Percentiles rank a stretch among this genome's conserved stretches.
Conservation (phyloP, 2,888 invertebrate genomes). For the Zhengitettix transpicula region DNA sequence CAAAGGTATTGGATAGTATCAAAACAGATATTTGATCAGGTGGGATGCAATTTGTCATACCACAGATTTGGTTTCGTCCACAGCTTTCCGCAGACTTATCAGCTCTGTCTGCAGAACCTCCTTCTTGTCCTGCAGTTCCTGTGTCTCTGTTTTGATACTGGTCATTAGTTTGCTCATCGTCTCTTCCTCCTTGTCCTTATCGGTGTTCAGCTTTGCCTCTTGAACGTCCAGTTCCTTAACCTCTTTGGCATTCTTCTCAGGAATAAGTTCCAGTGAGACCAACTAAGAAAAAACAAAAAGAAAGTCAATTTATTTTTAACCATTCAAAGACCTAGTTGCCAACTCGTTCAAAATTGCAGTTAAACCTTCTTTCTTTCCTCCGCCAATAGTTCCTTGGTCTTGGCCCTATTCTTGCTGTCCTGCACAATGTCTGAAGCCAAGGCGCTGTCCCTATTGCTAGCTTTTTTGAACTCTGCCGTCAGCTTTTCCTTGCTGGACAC, state of each 20-base stretch:
- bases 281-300: slow-evolving; percentile 12
- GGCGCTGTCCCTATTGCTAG: slow-evolving; percentile 47
- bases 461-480: slow-evolving; percentile 41
- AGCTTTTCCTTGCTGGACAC: slow-evolving; percentile 34
- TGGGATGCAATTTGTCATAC: slow-evolving; percentile 14
- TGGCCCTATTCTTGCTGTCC: slow-evolving; percentile 56
- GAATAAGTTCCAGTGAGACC: slow-evolving; percentile 38
- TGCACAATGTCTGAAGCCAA: slow-evolving; percentile 37
- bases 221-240: slow-evolving; percentile 46
- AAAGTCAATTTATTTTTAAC: background rate
- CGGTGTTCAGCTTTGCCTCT: slow-evolving; percentile 32
- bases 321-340: background rate
- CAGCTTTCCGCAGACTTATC: slow-evolving; percentile 44
- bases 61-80: slow-evolving; percentile 47
- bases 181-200: slow-evolving; percentile 31
- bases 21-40: too few relatives aligned
- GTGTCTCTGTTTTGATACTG: slow-evolving; percentile 47
- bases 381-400: slow-evolving; percentile 47
- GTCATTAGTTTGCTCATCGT: slow-evolving; percentile 41
- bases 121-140: slow-evolving; percentile 52
- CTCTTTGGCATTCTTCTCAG: slow-evolving; percentile 56
- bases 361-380: slow-evolving; percentile 26
- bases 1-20: too few relatives aligned
- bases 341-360: background rate
- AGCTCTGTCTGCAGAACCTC: slow-evolving; percentile 49